Percentiles rank a stretch among this genome's conserved stretches.
Conservation (phyloP, 2,888 invertebrate species). For the Eucera pruinosa region DNA sequence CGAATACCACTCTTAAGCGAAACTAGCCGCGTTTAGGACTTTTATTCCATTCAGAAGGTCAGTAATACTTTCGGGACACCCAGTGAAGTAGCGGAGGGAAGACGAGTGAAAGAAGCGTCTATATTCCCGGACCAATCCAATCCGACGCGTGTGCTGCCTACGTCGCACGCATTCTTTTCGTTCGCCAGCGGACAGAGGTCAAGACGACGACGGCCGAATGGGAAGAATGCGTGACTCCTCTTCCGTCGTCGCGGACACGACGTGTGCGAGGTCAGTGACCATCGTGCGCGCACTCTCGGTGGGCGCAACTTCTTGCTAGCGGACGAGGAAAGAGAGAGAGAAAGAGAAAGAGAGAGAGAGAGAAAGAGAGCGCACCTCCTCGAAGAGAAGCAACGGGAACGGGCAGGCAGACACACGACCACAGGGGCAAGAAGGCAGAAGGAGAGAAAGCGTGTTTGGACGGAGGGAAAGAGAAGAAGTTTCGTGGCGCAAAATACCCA, state of each 20-base stretch:
- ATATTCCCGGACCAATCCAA: slow-evolving; percentile 59
- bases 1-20: not conserved
- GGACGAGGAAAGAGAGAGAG: slow-evolving; percentile 26
- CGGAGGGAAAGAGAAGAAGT: not conserved
- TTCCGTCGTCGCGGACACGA: slow-evolving; percentile 73
- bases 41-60: no score
- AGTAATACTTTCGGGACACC: slow-evolving; percentile 19
- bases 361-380: slow-evolving; percentile 14
- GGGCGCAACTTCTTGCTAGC: slow-evolving; percentile 67
- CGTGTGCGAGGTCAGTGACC: slow-evolving; percentile 80
- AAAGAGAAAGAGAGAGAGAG: not conserved
- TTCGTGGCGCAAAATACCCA: slow-evolving; percentile 49
- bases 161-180: slow-evolving; percentile 62
- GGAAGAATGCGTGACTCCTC: slow-evolving; percentile 74
- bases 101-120: slow-evolving; percentile 1
- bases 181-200: slow-evolving; percentile 66
- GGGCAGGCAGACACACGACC: slow-evolving; percentile 9
- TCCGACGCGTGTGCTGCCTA: slow-evolving; percentile 40
- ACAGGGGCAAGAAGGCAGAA: not conserved
- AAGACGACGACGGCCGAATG: slow-evolving; percentile 68
- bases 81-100: not conserved
- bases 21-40: no score
- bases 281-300: slow-evolving; percentile 69
- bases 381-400: slow-evolving; percentile 42
- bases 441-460: not conserved